Evolutionary conservation across 2,888 invertebrate genomes (phyloP), one percentile per base, ranked within the genome.

Genomic region (Plagiodera versicolora): DNA sequence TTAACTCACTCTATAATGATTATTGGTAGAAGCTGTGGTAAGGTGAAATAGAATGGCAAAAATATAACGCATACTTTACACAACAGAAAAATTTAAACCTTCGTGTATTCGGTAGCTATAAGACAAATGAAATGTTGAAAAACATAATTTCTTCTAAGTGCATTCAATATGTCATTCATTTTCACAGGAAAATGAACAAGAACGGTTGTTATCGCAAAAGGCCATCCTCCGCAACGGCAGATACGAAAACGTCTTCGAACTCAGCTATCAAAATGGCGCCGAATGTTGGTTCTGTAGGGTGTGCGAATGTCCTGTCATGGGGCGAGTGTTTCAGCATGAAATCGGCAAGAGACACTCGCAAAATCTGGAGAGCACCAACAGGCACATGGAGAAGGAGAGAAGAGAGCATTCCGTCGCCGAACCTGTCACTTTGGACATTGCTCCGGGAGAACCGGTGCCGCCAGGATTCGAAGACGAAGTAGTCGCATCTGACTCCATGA

Each of bases 371-470:
- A 56, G 60, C 16, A 66, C 65, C 5, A 63, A 60, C 50, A 60
- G 63, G 11, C 62, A 62, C 47, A 10, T 47, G 39, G 64, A 64
- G 1, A 59, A 56, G 18, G 46, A 57, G 0, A 39, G 39, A 11
- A 62, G 50, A 17, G 61, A 55, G 11, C 16, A 53, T 6, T 63
- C 58, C 14, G 52, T 45, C n/a, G 69, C 68, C 14, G 71, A 63
- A 11, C 28, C 44, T 0, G 64, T 64, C 2, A 39, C 58, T 14
- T 63, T 78, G 16, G 75, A 75, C 32, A 70, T 85, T 19, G 85
- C 84, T 3, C 85, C 87, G 2, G 89, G 89, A 3, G 89, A 89
- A 74, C 89, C 89, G 1, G 81, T 87, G 14, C 89, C 89, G 10
- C 89, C 89, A 0, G 89, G 89, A 1, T 87, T 88, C 79, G 89